Conservation (phyloP, 2,797 vertebrate species). For the Naso thynnoides region DNA sequence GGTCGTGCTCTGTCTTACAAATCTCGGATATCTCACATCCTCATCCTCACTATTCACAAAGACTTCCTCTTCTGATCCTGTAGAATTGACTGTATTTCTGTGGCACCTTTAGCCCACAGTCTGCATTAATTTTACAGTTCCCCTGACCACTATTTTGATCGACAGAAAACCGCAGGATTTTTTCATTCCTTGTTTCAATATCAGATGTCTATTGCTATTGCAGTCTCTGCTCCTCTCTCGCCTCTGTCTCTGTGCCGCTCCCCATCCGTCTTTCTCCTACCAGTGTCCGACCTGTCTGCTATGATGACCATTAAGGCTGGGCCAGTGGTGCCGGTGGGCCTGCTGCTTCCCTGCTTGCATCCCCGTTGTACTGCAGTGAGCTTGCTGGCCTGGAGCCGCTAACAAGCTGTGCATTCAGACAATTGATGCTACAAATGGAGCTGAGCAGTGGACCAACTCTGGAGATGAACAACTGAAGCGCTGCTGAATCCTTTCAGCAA, state of each 20-base stretch:
- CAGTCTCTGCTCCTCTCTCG: constrained; percentile 14
- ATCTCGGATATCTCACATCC: constrained; percentile 5
- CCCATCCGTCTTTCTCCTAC: constrained; percentile 8
- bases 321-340: constrained; percentile 66
- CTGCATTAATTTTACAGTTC: constrained; percentile 34
- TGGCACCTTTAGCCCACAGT: constrained; percentile 15
- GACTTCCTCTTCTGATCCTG: constrained; percentile 14
- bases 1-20: constrained; percentile 1
- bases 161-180: constrained; percentile 17
- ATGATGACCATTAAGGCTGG: constrained; percentile 77
- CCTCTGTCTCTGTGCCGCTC: neutral
- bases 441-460: constrained; percentile 66
- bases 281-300: constrained; percentile 65
- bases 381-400: constrained; percentile 73
- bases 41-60: constrained; percentile 9
- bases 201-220: constrained; percentile 28
- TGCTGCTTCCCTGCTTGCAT: constrained; percentile 62
- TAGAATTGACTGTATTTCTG: constrained; percentile 10
- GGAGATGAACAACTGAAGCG: constrained; percentile 68
- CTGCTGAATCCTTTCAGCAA: constrained; percentile 51
- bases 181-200: constrained; percentile 37
- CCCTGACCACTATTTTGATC: constrained; percentile 19
- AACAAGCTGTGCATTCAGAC: constrained; percentile 83
- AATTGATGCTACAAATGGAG: constrained; percentile 81
- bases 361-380: constrained; percentile 51